phyloP scores from a whole-genome alignment of 2,888 invertebrate genomes.

The Urechis unicinctus region DNA sequence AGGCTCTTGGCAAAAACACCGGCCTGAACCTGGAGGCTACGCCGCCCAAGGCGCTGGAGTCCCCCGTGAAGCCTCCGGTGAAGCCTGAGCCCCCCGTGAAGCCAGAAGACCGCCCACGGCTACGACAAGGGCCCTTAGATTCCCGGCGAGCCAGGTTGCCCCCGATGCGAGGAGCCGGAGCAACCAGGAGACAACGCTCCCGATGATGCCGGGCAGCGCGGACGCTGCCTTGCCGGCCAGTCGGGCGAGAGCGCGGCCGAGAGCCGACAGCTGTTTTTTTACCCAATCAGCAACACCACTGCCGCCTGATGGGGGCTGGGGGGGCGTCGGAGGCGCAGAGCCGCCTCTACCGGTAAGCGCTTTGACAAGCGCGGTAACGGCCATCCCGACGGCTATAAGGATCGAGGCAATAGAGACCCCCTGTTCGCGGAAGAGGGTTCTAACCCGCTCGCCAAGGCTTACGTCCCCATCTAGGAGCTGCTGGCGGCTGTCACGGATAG shows the following conservation, averaged over 20 bases:
- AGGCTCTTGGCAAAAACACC: not conserved
- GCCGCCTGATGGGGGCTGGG: not conserved
- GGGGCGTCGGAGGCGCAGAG: not conserved
- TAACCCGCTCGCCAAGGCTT: not conserved
- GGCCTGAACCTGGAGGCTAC: not conserved
- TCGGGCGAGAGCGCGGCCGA: not conserved
- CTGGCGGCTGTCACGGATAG: not conserved
- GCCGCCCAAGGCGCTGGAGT: not conserved
- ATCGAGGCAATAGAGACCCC: not conserved
- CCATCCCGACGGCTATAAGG: not conserved
- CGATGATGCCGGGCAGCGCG: conserved; percentile 4
- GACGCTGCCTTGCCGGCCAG: conserved; percentile 3
- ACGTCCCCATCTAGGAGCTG: not conserved
- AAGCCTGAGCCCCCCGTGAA: no score
- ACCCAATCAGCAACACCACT: conserved; percentile 2
- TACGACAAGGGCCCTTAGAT: not conserved
- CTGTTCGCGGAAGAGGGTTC: not conserved
- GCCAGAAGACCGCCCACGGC: not conserved
- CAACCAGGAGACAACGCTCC: conserved; percentile 3
- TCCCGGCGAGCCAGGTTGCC: not conserved
- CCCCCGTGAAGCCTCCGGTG: no score
- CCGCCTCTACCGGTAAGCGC: not conserved
- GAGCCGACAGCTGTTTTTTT: not conserved
- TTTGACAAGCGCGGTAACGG: not conserved
- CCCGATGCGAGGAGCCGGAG: not conserved